Evolutionary conservation across 2,113 vertebrate genomes (phyloP).

Genomic region (Nothocercus nigrocapillus): DNA sequence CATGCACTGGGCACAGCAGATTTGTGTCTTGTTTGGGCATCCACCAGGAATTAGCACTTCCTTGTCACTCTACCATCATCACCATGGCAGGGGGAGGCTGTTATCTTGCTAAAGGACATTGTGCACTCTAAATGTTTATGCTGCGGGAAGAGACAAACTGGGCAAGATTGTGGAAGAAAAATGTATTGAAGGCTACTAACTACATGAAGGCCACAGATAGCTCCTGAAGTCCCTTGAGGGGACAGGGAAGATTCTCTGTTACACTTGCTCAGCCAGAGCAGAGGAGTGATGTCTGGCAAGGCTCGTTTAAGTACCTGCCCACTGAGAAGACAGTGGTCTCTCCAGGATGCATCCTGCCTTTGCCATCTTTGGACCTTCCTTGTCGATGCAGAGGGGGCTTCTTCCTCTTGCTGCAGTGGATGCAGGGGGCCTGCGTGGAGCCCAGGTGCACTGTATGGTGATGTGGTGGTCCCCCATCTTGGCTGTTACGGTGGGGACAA

Average conservation of each 20-base stretch:
- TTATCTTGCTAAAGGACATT: not conserved
- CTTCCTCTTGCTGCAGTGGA: conserved; percentile 89
- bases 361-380: conserved; percentile 80
- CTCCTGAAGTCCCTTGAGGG: conserved; percentile 10
- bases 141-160: not conserved
- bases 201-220: not conserved
- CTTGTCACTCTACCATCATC: not conserved
- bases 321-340: conserved; percentile 95
- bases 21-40: not conserved
- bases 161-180: not conserved
- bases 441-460: conserved; percentile 93
- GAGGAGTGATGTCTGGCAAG: not conserved
- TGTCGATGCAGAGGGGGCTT: conserved; percentile 83
- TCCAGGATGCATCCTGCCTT: conserved; percentile 80
- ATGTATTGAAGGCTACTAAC: not conserved
- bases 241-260: fast-evolving
- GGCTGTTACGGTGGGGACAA: conserved; percentile 85
- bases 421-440: conserved; percentile 86
- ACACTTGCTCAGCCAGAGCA: not conserved
- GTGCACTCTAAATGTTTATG: not conserved
- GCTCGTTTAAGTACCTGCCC: conserved; percentile 82
- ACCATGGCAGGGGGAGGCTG: not conserved
- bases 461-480: conserved; percentile 85
- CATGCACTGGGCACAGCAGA: not conserved
- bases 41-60: not conserved